A percentile compares a stretch with the other conserved stretches of the same genome.
Evolutionary conservation across 2,113 vertebrate genomes (phyloP).

Genomic region (Scopus umbretta): DNA sequence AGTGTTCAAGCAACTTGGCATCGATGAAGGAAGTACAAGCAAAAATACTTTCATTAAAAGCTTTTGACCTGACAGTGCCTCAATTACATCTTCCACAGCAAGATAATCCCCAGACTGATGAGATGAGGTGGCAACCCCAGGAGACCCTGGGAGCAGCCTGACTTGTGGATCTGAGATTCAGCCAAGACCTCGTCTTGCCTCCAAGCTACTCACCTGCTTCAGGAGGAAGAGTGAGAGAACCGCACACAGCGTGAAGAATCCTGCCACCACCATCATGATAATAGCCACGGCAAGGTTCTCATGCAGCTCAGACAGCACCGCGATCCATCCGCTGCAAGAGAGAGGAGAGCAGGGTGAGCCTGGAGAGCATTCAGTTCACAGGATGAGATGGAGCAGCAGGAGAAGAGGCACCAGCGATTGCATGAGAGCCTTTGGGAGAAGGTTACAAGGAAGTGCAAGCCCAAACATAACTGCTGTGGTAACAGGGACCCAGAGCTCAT

Average conservation of each 20-base stretch:
- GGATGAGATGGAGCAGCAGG: accelerated
- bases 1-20: too few relatives aligned
- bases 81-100: accelerated
- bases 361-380: accelerated
- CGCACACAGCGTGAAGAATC: conserved; percentile 87
- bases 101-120: background rate
- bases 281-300: conserved; percentile 71
- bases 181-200: background rate
- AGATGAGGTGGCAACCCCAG: background rate
- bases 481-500: background rate
- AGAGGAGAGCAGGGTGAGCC: background rate
- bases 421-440: background rate
- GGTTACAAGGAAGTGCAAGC: background rate
- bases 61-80: too few relatives aligned
- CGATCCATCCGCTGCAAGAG: conserved; percentile 88
- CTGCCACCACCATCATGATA: conserved; percentile 95
- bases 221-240: conserved; percentile 84
- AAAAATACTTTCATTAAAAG: background rate
- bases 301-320: conserved; percentile 60
- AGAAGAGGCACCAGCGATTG: background rate
- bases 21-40: background rate
- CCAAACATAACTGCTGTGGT: accelerated
- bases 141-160: background rate
- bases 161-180: accelerated
- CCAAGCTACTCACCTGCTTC: conserved; percentile 81